phyloP scores from a whole-genome alignment of 2,113 vertebrate species.

The Clarias gariepinus region DNA sequence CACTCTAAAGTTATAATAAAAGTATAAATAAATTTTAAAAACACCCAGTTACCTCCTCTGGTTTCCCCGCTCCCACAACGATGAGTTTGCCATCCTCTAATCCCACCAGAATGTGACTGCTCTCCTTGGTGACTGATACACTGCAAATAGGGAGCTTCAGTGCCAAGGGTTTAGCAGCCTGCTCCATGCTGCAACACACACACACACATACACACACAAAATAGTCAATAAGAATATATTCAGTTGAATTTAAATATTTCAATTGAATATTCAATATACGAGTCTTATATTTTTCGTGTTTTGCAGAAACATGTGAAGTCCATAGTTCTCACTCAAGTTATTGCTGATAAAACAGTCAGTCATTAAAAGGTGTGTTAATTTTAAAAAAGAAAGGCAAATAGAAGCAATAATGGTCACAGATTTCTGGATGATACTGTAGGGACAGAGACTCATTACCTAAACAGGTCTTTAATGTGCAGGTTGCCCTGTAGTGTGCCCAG shows the following conservation, averaged over 20 bases:
- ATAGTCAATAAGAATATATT: neutral
- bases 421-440: neutral
- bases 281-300: neutral
- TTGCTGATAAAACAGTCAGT: neutral
- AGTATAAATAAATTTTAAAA: neutral
- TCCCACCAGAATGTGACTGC: constrained; percentile 92
- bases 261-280: too few relatives aligned
- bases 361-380: neutral
- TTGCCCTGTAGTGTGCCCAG: constrained; percentile 79
- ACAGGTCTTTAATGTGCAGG: constrained; percentile 80
- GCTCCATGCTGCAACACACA: constrained; percentile 71
- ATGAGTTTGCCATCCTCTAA: constrained; percentile 94
- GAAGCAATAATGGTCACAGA: neutral
- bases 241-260: too few relatives aligned
- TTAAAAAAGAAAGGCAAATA: neutral
- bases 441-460: constrained; percentile 68
- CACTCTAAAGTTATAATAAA: neutral
- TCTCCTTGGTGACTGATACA: constrained; percentile 91
- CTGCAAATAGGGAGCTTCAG: constrained; percentile 89
- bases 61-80: constrained; percentile 92
- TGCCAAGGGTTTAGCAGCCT: constrained; percentile 72
- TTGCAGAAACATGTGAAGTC: neutral
- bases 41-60: constrained; percentile 81
- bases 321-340: neutral
- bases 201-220: constrained; percentile 15